Base-by-base conservation (phyloP, 2,113 vertebrate species). In the Aviceda subcristata region DNA sequence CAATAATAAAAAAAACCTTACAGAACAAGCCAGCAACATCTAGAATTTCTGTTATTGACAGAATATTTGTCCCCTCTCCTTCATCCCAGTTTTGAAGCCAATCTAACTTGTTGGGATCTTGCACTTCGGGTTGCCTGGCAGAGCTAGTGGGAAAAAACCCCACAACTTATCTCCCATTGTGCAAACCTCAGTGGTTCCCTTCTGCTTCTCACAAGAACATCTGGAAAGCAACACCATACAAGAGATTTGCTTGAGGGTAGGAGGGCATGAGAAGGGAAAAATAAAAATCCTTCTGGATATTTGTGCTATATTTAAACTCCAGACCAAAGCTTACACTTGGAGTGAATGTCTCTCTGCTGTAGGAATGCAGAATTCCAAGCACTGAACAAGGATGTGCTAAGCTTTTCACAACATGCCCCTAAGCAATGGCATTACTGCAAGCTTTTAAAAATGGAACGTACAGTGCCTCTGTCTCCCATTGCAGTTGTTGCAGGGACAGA, bases 231-330 rank as follows among this genome's bases (percentile, higher is more conserved):
- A 76, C 84, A 95, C 69, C 77, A 79, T 89, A 43, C 66, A 66
- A 92, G 66, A 90, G 69, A 78, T 90, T 53, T 85, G 77, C 91
- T 92, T 1, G 46, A 85, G 94, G 94, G 97, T 96, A 85, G 89
- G 84, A 97, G 96, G 91, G 96, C 95, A 97, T 96, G 95, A 95
- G 94, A 96, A 97, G 96, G 11, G 74, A 97, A 95, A 94, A 92
- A 75, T 81, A 97, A 95, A 95, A 92, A 75, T 78, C 80, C 66
- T 85, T 87, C 62, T 69, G 88, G 94, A 94, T 95, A 82, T 48
- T 79, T 96, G 89, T 85, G 81, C 96, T 97, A 94, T 96, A 96
- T 94, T 97, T 97, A 97, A 97, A 94, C 86, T 60, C 36, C n/a
- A 34, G 92, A 85, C 89, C 80, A 94, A 94, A 95, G 80, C 89